Base-by-base conservation (phyloP, 2,888 invertebrate species). In the Baccha elongata region DNA sequence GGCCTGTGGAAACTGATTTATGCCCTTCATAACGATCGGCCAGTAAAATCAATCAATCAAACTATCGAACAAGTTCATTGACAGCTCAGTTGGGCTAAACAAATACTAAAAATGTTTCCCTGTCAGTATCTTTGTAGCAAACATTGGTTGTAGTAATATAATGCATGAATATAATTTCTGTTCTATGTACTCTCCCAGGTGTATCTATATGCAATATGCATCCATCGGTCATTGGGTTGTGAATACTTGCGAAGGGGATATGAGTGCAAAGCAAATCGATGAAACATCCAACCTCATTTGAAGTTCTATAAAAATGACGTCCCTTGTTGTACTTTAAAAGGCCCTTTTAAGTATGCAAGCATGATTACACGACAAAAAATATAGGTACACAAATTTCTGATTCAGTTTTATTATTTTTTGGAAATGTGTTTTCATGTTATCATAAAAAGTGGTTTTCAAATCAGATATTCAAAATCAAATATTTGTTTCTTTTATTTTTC, bases 1-100 rank as follows among this genome's bases (percentile, higher is more conserved):
- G 50, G 53, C 17, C n/a, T n/a, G 21, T n/a, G 46, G 42, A 13
- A 58, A 32, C 74, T 80, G 80, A 80, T 80, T 80, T 80, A 80
- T 80, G 58, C 75, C 80, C 80, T 80, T 75, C 75, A 52, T 64
- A 80, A 75, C 64, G 69, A 75, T 75, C 69, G 68, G 10, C 50
- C 44, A 69, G 55, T 46, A 75, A 74, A 74, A 75, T 80, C 80
- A 80, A 80, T 80, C 80, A 80, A 80, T 80, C 80, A 80, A 80
- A 42, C 44, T 13, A 68, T 80, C 74, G 64, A 80, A 80, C 80
- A 80, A 80, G 80, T 80, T 75, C 80, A 80, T 80, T 74, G 80
- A 80, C 80, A 75, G 74, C 80, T 75, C 80, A 64, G 80, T 75
- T 29, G 75, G 64, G 74, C 75, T 74, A 69, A 80, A 65, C 75